A percentile compares a stretch with the other conserved stretches of the same genome.
Evolutionary conservation across 1,140 invertebrate species (phyloP).

Genomic region (Apocrypta bakeri): DNA sequence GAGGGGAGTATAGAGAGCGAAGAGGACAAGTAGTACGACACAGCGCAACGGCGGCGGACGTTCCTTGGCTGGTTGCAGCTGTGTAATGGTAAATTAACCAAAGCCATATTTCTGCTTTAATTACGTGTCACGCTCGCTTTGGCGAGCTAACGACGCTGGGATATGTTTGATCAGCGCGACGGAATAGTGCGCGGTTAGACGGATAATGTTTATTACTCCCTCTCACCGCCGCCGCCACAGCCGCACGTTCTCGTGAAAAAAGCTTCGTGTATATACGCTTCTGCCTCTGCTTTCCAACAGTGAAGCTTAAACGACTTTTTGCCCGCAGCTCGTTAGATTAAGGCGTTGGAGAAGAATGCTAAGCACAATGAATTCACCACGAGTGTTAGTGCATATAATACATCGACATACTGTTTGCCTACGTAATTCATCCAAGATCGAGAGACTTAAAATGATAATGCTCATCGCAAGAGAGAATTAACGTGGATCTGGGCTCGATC

Average conservation of each 20-base stretch:
- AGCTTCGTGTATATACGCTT: background rate
- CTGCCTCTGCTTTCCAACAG: background rate
- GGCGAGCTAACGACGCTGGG: slow-evolving; percentile 40
- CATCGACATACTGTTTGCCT: too few species aligned
- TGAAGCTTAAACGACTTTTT: background rate
- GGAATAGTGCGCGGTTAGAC: slow-evolving; percentile 16
- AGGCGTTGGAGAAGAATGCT: background rate
- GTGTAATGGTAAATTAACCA: slow-evolving; percentile 56
- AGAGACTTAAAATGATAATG: slow-evolving; percentile 13
- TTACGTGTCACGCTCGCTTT: slow-evolving; percentile 36
- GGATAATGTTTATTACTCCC: slow-evolving; percentile 13
- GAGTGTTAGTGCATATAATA: too few species aligned
- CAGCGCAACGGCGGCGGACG: background rate
- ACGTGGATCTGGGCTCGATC: slow-evolving; percentile 63
- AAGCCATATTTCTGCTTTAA: slow-evolving; percentile 58
- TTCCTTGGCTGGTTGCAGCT: background rate
- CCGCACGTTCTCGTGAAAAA: background rate
- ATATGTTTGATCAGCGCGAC: slow-evolving; percentile 29
- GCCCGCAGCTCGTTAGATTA: background rate
- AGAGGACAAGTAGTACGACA: background rate
- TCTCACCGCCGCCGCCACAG: background rate
- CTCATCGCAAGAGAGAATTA: slow-evolving; percentile 69
- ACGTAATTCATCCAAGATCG: background rate
- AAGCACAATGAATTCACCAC: background rate
- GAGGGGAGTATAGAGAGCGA: background rate